phyloP scores from a whole-genome alignment of 1,140 invertebrate genomes.

The Drosophila virilis region DNA sequence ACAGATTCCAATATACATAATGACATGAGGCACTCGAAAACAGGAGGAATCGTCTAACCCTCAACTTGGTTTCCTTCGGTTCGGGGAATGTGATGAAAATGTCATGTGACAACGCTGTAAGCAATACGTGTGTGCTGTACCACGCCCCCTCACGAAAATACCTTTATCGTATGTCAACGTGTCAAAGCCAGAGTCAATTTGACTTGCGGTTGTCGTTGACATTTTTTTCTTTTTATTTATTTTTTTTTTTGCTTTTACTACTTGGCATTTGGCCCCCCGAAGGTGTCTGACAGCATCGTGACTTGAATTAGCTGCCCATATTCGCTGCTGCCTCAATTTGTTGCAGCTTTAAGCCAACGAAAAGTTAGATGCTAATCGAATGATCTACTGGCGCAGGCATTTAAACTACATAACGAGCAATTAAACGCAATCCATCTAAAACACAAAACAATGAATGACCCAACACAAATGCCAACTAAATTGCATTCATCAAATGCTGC shows the following conservation, averaged over 20 bases:
- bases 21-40: slow-evolving; percentile 66
- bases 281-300: slow-evolving; percentile 24
- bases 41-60: slow-evolving; percentile 13
- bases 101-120: slow-evolving; percentile 75
- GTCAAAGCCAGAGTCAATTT: slow-evolving; percentile 80
- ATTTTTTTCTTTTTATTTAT: slow-evolving; percentile 55
- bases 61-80: neutral
- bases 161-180: slow-evolving; percentile 81
- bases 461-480: slow-evolving; percentile 35
- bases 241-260: slow-evolving; percentile 30
- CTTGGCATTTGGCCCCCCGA: slow-evolving; percentile 20
- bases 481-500: slow-evolving; percentile 79
- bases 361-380: slow-evolving; percentile 20
- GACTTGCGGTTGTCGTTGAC: slow-evolving; percentile 70
- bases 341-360: slow-evolving; percentile 35
- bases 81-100: slow-evolving; percentile 66
- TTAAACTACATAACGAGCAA: slow-evolving; percentile 76
- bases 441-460: slow-evolving; percentile 21
- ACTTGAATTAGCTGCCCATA: slow-evolving; percentile 10
- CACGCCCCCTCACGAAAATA: slow-evolving; percentile 56
- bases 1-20: slow-evolving; percentile 67
- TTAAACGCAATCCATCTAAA: slow-evolving; percentile 62
- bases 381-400: slow-evolving; percentile 35
- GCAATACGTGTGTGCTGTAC: slow-evolving; percentile 50
- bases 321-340: slow-evolving; percentile 7